A percentile compares a stretch with the other conserved stretches of the same genome.
These are phyloP conservation scores for Chionodraco myersi DNA, from an alignment of 2,113 vertebrate genomes.

Conservation along the genomic window DNA sequence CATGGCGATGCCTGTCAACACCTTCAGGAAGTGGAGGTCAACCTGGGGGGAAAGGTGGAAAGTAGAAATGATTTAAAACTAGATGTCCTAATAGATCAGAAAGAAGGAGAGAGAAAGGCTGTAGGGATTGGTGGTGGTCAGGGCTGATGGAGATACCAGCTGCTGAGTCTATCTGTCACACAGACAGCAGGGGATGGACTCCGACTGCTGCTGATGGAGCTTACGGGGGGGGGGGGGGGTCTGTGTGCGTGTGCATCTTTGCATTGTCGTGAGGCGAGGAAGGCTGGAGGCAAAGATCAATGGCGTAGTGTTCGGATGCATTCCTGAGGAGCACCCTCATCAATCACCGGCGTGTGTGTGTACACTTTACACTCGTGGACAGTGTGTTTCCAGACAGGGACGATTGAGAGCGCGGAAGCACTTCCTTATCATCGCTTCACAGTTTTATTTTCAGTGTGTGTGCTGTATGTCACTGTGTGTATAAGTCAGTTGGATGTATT, in stretches of 20 bases:
- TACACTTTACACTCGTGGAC: background rate
- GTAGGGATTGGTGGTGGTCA: slow-evolving; percentile 20
- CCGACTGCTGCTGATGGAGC: slow-evolving; percentile 43
- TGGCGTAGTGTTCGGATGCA: slow-evolving; percentile 72
- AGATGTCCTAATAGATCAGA: background rate
- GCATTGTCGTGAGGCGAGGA: slow-evolving; percentile 38
- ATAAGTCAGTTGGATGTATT: background rate
- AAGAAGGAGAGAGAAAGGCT: background rate
- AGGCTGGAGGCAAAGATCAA: slow-evolving; percentile 77
- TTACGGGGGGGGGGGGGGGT: background rate
- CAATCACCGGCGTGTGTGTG: slow-evolving; percentile 69
- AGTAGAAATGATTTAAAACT: background rate
- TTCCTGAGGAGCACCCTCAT: slow-evolving; percentile 78
- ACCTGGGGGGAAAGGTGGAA: slow-evolving; percentile 82
- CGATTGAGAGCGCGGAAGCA: slow-evolving; percentile 65
- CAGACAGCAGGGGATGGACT: slow-evolving; percentile 53
- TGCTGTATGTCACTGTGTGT: background rate
- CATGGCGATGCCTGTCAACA: slow-evolving; percentile 94
- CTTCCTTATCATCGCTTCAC: slow-evolving; percentile 70
- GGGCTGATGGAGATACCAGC: slow-evolving; percentile 52
- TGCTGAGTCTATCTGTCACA: slow-evolving; percentile 58
- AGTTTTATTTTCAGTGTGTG: slow-evolving; percentile 48
- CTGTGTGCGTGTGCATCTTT: slow-evolving; percentile 5
- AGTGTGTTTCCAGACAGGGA: slow-evolving; percentile 27
- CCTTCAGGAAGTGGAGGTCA: slow-evolving; percentile 95